Evolutionary conservation across 2,113 vertebrate species (phyloP), one percentile per base, ranked within the genome.

Genomic region (Coreoperca whiteheadi): DNA sequence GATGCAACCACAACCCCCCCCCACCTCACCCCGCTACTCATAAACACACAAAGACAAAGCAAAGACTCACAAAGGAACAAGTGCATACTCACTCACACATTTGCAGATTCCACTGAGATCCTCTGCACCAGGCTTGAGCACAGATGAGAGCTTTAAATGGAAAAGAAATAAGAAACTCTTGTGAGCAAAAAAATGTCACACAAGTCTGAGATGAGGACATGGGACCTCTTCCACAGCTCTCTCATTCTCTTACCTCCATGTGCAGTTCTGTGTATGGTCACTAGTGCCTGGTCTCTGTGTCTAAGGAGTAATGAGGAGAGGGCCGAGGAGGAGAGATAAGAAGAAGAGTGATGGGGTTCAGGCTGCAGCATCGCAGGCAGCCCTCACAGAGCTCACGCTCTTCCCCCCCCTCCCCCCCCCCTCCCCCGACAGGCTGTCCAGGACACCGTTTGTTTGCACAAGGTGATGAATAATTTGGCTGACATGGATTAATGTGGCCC

Each of bases 381-480:
- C 85, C 84, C 92, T 92, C 67, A 46, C 6, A 70, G 92, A 91
- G 86, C 92, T 87, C 88, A 88, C 83, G 74, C 69, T 64, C 87
- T 83, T 63, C 59, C 65, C 70, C 63, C 83, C n/a, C n/a, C n/a
- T n/a, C n/a, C n/a, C n/a, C n/a, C n/a, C n/a, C 77, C 56, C 71
- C 78, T 54, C 78, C 74, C 69, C 84, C 56, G 71, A 91, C 89
- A 84, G 50, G 81, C 86, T 89, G 90, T 82, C 87, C 88, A 90
- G 82, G 91, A 71, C 87, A 53, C 82, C 80, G 77, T 95, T 96
- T 94, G 95, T 95, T 96, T 96, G 93, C 92, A 89, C 87, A 95
- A 94, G 83, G 87, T 96, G 95, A 96, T 96, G 91, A 96, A 97
- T 96, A 95, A 96, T 95, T 96, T 95, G 95, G 90, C 90, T 95